These are phyloP conservation scores for Spilarctia lutea DNA, from an alignment of 2,888 invertebrate genomes.

Conservation along the genomic window DNA sequence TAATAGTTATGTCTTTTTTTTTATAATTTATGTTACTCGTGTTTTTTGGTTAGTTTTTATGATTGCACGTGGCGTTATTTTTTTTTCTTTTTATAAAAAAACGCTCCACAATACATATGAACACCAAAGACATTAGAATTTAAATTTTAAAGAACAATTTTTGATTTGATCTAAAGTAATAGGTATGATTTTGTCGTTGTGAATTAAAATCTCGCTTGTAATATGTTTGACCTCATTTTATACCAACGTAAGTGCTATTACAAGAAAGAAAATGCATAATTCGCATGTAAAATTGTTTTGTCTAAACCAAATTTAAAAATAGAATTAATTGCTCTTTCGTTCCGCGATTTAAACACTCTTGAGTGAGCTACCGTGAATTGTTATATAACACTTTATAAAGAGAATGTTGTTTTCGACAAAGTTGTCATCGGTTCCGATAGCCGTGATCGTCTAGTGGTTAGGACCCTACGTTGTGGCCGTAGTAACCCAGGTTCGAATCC, in stretches of 20 bases:
- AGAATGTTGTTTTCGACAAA: constrained; percentile 25
- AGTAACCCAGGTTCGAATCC: constrained; percentile 90
- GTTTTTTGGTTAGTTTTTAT: not conserved
- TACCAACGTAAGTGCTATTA: not conserved
- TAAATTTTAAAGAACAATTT: not conserved
- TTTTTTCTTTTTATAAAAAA: not conserved
- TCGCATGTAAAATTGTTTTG: not conserved
- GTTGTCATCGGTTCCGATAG: constrained; percentile 31
- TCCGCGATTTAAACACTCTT: constrained; percentile 11
- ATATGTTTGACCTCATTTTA: not conserved
- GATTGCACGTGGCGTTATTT: not conserved
- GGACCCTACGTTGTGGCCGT: constrained; percentile 91
- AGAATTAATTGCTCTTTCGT: constrained; percentile 8
- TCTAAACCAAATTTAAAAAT: constrained; percentile 3
- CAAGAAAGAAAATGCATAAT: not conserved
- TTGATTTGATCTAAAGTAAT: not conserved
- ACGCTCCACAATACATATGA: not conserved
- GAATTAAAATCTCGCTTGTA: not conserved
- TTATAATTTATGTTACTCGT: not conserved
- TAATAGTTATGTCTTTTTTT: constrained; percentile 3
- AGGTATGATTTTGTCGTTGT: not conserved
- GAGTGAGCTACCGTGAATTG: constrained; percentile 10
- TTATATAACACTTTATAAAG: constrained; percentile 16
- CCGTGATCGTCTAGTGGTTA: constrained; percentile 91
- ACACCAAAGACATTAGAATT: not conserved